These are phyloP conservation scores for Gallinago jamesoni DNA, from an alignment of 2,113 vertebrate species.

Conservation along the genomic window DNA sequence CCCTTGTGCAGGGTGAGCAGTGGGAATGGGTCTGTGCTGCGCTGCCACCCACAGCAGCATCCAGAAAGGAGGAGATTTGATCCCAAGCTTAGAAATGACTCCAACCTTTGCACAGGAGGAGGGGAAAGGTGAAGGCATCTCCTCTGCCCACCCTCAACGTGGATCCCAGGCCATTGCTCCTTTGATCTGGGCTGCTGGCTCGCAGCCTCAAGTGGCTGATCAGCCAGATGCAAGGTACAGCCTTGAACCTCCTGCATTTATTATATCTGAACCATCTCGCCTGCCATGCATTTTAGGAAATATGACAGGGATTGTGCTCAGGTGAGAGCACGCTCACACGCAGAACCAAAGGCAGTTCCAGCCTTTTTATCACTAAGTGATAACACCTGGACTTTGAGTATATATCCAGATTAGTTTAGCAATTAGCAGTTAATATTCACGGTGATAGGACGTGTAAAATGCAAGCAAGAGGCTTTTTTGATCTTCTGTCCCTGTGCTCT, in stretches of 20 bases:
- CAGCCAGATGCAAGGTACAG: background rate
- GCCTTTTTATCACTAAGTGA: background rate
- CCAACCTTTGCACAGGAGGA: background rate
- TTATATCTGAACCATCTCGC: background rate
- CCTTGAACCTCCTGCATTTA: background rate
- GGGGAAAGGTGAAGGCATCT: background rate
- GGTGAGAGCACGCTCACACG: fast-evolving
- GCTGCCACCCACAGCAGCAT: background rate
- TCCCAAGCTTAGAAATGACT: background rate
- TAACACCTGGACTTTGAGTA: background rate
- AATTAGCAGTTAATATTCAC: background rate
- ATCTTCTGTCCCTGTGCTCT: background rate
- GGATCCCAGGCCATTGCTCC: background rate
- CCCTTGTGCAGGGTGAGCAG: background rate
- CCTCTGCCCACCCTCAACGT: background rate
- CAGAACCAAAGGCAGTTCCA: background rate
- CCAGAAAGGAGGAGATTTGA: background rate
- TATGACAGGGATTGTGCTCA: background rate
- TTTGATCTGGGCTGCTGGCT: background rate
- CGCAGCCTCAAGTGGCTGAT: background rate
- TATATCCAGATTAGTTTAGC: background rate
- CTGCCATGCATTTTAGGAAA: background rate
- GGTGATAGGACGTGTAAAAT: background rate
- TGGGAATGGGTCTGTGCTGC: background rate
- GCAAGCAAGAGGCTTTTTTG: background rate